Conservation (phyloP, 2,888 invertebrate species). For the Neoaliturus tenellus region DNA sequence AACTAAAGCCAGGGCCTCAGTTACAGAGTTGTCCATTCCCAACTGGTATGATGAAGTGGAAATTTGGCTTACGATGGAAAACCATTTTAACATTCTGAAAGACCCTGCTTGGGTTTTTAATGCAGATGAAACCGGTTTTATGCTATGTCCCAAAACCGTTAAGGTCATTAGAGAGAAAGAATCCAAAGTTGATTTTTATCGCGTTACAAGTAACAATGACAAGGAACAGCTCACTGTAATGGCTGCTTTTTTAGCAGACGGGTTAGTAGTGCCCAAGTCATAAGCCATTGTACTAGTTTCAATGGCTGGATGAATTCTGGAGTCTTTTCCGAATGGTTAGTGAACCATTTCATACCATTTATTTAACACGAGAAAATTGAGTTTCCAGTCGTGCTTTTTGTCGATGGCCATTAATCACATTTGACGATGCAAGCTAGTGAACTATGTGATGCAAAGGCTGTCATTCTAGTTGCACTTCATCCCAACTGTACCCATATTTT, state of each 20-base stretch:
- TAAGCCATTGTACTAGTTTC: constrained; percentile 62
- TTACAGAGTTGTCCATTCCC: background rate
- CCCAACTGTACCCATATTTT: constrained; percentile 64
- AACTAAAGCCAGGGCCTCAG: background rate
- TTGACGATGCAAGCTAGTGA: constrained; percentile 61
- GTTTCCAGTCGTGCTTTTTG: constrained; percentile 62
- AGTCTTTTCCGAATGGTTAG: constrained; percentile 3
- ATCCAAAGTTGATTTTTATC: background rate
- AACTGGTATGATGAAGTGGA: background rate
- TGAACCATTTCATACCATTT: constrained; percentile 53
- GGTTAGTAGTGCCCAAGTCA: constrained; percentile 57
- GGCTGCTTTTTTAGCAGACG: background rate
- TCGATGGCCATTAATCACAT: constrained; percentile 63
- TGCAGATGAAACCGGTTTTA: constrained; percentile 2
- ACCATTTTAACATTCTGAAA: background rate
- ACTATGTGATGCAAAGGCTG: constrained; percentile 60
- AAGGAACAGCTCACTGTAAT: constrained; percentile 1
- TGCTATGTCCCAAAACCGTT: background rate
- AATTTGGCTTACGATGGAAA: background rate
- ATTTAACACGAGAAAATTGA: constrained; percentile 63
- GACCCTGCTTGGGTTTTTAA: background rate
- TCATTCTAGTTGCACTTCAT: constrained; percentile 59
- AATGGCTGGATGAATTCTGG: constrained; percentile 63
- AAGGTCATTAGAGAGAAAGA: background rate
- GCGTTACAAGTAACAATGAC: background rate